Evolutionary conservation across 2,888 invertebrate genomes (phyloP).

Genomic region (Fabriciana adippe): DNA sequence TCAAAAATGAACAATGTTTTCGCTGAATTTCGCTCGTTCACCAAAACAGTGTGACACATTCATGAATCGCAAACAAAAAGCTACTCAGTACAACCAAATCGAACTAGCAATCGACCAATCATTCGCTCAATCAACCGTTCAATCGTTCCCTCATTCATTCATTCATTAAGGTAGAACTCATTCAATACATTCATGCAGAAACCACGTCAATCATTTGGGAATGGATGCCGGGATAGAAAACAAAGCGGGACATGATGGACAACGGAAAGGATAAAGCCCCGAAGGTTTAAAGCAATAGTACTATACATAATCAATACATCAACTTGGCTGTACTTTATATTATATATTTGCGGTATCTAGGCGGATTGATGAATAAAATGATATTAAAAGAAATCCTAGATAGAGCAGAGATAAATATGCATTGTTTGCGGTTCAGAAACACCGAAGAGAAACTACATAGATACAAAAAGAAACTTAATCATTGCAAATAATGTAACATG

Average conservation of each 20-base stretch:
- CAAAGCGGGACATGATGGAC: conserved; percentile 44
- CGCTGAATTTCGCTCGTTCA: conserved; percentile 80
- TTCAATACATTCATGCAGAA: not conserved
- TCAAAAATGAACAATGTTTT: conserved; percentile 54
- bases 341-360: conserved; percentile 9
- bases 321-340: conserved; percentile 76
- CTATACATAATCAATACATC: conserved; percentile 45
- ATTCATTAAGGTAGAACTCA: conserved; percentile 37
- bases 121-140: conserved; percentile 39
- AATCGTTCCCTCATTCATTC: conserved; percentile 41
- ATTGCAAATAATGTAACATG: not conserved
- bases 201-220: conserved; percentile 54
- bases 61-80: conserved; percentile 67
- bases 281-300: conserved; percentile 62
- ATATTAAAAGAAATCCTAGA: conserved; percentile 7
- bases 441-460: conserved; percentile 27
- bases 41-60: conserved; percentile 59
- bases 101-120: conserved; percentile 46
- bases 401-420: conserved; percentile 15
- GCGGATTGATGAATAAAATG: not conserved
- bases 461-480: conserved; percentile 1
- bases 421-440: conserved; percentile 34
- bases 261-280: conserved; percentile 64
- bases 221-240: conserved; percentile 61
- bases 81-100: conserved; percentile 75